Base-by-base conservation (phyloP, 1,140 invertebrate genomes). In the Sesamia nonagrioides region DNA sequence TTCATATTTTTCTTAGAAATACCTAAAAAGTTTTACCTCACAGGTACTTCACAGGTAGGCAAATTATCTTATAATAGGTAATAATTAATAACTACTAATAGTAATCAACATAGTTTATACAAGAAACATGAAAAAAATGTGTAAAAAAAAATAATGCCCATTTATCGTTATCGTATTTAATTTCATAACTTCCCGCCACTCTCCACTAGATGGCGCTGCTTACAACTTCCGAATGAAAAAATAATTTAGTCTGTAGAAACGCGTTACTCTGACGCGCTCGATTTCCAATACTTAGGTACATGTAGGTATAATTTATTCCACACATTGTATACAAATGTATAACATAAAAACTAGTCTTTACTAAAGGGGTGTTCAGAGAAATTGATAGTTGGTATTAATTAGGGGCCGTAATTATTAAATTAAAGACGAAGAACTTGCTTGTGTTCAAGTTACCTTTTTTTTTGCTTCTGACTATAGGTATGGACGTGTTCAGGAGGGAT, bases 131-230 rank as follows among this genome's bases (percentile, higher is more conserved):
- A 27, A 13, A 5, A 11, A 11, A 15, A 50, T 50, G 4, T 13
- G 2, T 50, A 2, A 27, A 1, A 27, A 2, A 11, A n/a, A 13
- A 0, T 58, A 2, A 0, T 21, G 27, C 5, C 21, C 5, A 35
- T 50, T 52, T 50, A 54, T 40, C 33, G 35, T 37, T 37, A 17
- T 60, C 27, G n/a, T 42, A 66, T 42, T 42, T 42, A 27, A 27
- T 42, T 42, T 42, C 1, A 11, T 42, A 42, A 42, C 48, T 80
- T 80, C 21, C 5, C 40, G 77, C 89, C 82, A 78, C 86, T 91
- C 84, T 78, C 73, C 85, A 66, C 79, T 63, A 89, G 89, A 89
- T 91, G 89, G 87, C 87, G 85, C 69, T 86, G 21, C 4, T 58
- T 27, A 37, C 7, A 18, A 9, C 37, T 37, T 42, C 2, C 7